Evolutionary conservation across 2,113 vertebrate genomes (phyloP).

Genomic region (Galemys pyrenaicus): DNA sequence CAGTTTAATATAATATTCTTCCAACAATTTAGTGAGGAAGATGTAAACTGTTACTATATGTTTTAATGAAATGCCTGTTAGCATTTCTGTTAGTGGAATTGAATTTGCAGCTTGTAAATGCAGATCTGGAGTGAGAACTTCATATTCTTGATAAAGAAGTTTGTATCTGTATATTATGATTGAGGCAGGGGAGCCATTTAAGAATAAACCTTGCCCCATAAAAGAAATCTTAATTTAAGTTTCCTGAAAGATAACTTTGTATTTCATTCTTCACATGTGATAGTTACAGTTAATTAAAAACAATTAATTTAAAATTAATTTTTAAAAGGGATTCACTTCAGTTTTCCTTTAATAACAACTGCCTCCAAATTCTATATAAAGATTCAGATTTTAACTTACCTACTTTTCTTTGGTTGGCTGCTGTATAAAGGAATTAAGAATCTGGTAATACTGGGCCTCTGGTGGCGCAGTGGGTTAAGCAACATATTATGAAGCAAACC

Average conservation of each 20-base stretch:
- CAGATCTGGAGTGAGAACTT: neutral
- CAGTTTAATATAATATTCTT: neutral
- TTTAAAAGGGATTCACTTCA: neutral
- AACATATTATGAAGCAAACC: too few relatives aligned
- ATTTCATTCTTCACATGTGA: neutral
- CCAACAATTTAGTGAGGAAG: neutral
- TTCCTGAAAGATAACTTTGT: constrained; percentile 6
- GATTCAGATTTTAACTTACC: neutral
- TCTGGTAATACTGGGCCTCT: too few relatives aligned
- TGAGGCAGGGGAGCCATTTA: neutral
- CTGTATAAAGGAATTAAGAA: neutral
- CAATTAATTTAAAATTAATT: too few relatives aligned
- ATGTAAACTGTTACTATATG: neutral
- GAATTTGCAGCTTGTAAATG: neutral
- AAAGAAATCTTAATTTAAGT: neutral
- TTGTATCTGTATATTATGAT: neutral
- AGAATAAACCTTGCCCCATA: neutral
- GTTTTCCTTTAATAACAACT: neutral
- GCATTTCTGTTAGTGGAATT: neutral
- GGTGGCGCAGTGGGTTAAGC: too few relatives aligned
- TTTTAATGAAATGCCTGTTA: neutral
- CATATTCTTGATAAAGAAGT: neutral
- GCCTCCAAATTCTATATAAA: neutral
- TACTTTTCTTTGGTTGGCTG: neutral
- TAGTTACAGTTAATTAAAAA: too few relatives aligned